These are phyloP conservation scores for Pantelozetes paolii DNA, from an alignment of 2,888 invertebrate species.

Conservation along the genomic window DNA sequence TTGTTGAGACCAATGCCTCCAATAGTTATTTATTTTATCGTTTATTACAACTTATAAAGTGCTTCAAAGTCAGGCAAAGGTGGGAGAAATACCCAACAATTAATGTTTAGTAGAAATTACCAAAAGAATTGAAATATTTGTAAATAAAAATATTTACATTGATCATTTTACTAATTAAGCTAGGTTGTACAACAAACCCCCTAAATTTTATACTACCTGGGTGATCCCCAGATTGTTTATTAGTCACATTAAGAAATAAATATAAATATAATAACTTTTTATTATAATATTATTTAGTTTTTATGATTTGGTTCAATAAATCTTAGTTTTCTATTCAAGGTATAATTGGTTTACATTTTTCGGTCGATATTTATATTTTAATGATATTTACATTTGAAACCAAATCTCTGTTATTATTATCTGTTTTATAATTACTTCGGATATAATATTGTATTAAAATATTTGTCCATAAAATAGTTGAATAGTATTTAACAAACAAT, in stretches of 20 bases:
- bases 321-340: not conserved
- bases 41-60: too few relatives aligned
- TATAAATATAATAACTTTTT: not conserved
- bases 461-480: not conserved
- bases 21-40: too few relatives aligned
- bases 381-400: slow-evolving; percentile 12
- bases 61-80: too few relatives aligned
- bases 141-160: too few relatives aligned
- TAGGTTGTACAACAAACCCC: too few relatives aligned
- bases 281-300: not conserved
- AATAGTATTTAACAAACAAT: not conserved
- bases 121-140: too few relatives aligned
- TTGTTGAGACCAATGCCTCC: too few relatives aligned
- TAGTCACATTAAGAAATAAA: not conserved
- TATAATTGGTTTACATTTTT: not conserved
- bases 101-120: too few relatives aligned
- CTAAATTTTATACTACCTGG: too few relatives aligned
- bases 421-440: not conserved
- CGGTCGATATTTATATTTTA: slow-evolving; percentile 12
- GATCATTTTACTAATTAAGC: too few relatives aligned
- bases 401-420: not conserved
- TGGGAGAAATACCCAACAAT: too few relatives aligned
- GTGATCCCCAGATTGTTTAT: too few relatives aligned
- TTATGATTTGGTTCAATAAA: slow-evolving; percentile 21
- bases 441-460: not conserved